A percentile compares a stretch with the other conserved stretches of the same genome.
Conservation (phyloP, 2,797 vertebrate genomes). For the Cichlasoma orientale region DNA sequence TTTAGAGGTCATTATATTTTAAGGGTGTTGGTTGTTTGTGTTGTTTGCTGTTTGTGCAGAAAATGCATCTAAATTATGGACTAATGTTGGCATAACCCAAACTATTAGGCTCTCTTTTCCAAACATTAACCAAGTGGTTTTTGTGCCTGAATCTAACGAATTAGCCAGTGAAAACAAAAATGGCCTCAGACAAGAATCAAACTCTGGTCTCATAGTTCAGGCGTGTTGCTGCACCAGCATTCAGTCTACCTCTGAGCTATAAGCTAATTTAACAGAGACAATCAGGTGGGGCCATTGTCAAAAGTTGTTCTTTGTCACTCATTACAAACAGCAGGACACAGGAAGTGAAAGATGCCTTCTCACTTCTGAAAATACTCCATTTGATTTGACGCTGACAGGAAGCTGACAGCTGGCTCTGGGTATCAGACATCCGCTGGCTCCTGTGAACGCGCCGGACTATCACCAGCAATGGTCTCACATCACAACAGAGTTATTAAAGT, state of each 20-base stretch:
- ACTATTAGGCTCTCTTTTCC: background rate
- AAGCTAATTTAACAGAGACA: background rate
- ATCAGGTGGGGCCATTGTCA: no score
- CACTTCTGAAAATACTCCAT: no score
- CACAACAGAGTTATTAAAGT: no score
- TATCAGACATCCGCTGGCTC: no score
- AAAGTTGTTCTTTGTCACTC: no score
- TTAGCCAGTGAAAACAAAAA: background rate
- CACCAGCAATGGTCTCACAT: no score
- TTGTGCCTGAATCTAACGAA: background rate
- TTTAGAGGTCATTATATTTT: no score
- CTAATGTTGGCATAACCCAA: background rate
- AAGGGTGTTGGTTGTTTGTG: background rate
- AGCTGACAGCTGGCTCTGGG: no score
- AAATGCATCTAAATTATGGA: background rate
- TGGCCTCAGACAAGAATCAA: accelerated
- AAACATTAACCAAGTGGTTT: background rate
- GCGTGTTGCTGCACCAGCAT: background rate
- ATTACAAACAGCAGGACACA: no score
- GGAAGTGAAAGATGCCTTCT: no score
- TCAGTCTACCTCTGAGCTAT: background rate
- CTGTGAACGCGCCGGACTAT: no score
- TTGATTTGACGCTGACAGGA: no score
- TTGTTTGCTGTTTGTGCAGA: background rate
- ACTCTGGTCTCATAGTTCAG: background rate